Conservation (phyloP, 1,140 invertebrate genomes). For the Protaetia brevitarsis region DNA sequence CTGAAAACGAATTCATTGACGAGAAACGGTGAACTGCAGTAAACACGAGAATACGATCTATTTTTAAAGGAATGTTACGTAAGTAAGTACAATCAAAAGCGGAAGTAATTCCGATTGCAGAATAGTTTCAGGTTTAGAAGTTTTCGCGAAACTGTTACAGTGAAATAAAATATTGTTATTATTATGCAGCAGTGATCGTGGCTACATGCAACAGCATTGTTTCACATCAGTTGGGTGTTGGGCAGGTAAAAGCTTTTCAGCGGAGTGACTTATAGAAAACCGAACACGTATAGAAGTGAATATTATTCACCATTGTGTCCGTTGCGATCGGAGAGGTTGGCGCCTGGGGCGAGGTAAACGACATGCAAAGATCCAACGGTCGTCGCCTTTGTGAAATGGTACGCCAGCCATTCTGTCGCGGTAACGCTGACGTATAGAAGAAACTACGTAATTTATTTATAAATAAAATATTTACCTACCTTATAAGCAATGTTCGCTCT, state of each 20-base stretch:
- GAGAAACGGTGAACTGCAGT: background rate
- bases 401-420: background rate
- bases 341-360: slow-evolving; percentile 13
- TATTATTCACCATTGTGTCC: slow-evolving; percentile 4
- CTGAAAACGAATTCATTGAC: background rate
- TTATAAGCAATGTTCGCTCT: too few species aligned
- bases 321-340: slow-evolving; percentile 6
- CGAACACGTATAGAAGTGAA: background rate
- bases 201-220: too few species aligned
- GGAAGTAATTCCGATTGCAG: too few species aligned
- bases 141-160: too few species aligned
- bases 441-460: background rate
- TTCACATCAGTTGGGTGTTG: background rate
- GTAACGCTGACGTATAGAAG: background rate
- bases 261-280: background rate
- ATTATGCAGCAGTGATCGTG: too few species aligned
- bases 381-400: background rate
- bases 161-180: too few species aligned
- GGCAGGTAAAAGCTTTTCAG: background rate
- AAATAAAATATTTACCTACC: too few species aligned
- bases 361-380: slow-evolving; percentile 1
- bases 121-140: too few species aligned
- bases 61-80: background rate
- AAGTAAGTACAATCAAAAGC: too few species aligned
- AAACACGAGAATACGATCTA: background rate